Conservation (phyloP, 2,113 vertebrate genomes). For the Triplophysa rosa region DNA sequence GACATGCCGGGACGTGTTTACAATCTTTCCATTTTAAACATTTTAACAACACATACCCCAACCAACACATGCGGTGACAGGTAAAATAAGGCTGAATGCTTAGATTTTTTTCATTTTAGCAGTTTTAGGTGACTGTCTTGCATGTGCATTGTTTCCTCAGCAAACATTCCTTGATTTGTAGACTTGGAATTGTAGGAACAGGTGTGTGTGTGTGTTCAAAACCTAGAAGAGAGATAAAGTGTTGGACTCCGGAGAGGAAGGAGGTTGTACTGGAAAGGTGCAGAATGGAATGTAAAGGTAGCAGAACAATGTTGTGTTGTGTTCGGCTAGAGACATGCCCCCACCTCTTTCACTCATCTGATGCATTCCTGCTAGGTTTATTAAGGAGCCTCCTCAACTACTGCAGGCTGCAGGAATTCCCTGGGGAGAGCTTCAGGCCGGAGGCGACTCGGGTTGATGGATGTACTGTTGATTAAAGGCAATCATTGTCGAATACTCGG, state of each 20-base stretch:
- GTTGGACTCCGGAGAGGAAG: constrained; percentile 48
- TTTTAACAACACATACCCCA: constrained; percentile 42
- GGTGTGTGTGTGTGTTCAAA: constrained; percentile 50
- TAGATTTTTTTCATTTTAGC: background rate
- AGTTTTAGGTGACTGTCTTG: background rate
- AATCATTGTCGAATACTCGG: constrained; percentile 31
- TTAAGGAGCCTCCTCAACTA: constrained; percentile 72
- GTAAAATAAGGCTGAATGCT: constrained; percentile 6
- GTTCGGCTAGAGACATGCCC: constrained; percentile 62
- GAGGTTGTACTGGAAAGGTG: constrained; percentile 61
- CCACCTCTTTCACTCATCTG: constrained; percentile 44
- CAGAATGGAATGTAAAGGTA: constrained; percentile 73
- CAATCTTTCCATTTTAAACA: constrained; percentile 63
- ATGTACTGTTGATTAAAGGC: constrained; percentile 42
- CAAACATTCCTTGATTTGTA: constrained; percentile 20
- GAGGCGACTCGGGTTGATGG: constrained; percentile 42
- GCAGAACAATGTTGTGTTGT: constrained; percentile 75
- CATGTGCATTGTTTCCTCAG: background rate
- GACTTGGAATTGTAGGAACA: constrained; percentile 23
- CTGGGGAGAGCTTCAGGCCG: constrained; percentile 62
- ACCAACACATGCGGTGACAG: constrained; percentile 39
- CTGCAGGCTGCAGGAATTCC: constrained; percentile 75
- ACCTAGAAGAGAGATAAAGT: constrained; percentile 50
- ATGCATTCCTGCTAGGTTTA: constrained; percentile 76
- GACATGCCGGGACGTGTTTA: constrained; percentile 65